Evolutionary conservation across 2,797 vertebrate genomes (phyloP).

Genomic region (Ctenochaetus hawaiiensis): DNA sequence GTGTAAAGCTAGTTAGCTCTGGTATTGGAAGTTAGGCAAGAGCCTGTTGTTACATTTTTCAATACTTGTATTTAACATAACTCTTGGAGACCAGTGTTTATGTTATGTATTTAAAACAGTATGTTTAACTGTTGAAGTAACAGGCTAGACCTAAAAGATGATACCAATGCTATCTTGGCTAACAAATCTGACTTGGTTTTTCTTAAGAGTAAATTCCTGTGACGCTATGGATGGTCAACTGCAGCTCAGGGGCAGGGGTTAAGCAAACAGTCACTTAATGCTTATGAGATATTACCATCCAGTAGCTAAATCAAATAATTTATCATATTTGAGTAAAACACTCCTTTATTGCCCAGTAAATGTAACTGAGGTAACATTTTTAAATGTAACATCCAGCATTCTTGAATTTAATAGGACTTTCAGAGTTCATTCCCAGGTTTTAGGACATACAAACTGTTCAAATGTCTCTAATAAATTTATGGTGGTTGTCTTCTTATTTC

Average conservation of each 20-base stretch:
- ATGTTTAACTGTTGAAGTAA: neutral
- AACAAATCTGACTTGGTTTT: neutral
- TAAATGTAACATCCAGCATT: neutral
- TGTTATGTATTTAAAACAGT: neutral
- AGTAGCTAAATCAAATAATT: neutral
- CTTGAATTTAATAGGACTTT: conserved; percentile 8
- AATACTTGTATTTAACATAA: too few species aligned
- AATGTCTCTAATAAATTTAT: conserved; percentile 37
- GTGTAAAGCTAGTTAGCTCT: neutral
- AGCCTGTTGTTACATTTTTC: too few species aligned
- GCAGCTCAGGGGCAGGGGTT: neutral
- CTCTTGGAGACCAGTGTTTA: neutral
- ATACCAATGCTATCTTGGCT: neutral
- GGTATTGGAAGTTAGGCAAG: too few species aligned
- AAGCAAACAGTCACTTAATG: neutral
- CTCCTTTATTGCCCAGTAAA: neutral
- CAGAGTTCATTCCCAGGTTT: conserved; percentile 9
- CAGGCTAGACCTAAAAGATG: neutral
- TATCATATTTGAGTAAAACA: neutral
- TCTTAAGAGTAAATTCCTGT: conserved; percentile 11
- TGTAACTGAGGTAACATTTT: too few species aligned
- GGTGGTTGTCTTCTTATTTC: conserved; percentile 50
- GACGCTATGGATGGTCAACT: conserved; percentile 3
- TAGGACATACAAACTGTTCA: conserved; percentile 17
- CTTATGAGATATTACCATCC: neutral